These are phyloP conservation scores for Protomyctophum bolini DNA, from an alignment of 2,113 vertebrate genomes.

Conservation along the genomic window DNA sequence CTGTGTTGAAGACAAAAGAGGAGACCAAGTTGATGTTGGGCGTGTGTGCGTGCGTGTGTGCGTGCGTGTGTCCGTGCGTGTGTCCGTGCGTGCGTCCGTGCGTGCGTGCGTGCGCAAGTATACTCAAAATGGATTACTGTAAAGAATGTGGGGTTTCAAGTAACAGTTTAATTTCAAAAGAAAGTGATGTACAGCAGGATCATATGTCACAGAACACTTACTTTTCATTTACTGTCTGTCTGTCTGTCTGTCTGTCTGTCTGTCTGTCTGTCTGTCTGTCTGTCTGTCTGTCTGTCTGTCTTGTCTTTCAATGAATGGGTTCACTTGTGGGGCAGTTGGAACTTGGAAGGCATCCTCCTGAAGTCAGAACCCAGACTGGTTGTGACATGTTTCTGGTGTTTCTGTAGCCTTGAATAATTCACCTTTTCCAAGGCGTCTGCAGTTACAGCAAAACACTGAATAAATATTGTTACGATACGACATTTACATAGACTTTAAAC, in stretches of 20 bases:
- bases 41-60: background rate
- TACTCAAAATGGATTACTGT: too few relatives aligned
- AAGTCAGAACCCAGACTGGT: background rate
- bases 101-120: background rate
- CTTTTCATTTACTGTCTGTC: too few relatives aligned
- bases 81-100: background rate
- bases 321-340: background rate
- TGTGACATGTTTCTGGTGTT: background rate
- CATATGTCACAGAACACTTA: too few relatives aligned
- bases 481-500: too few relatives aligned
- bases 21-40: slow-evolving; percentile 3
- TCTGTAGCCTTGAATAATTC: background rate
- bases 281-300: too few relatives aligned
- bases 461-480: background rate
- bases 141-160: too few relatives aligned
- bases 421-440: background rate
- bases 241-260: too few relatives aligned
- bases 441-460: too few relatives aligned
- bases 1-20: slow-evolving; percentile 32
- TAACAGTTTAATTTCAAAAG: too few relatives aligned
- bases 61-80: too few relatives aligned
- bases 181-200: too few relatives aligned
- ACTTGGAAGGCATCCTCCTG: background rate
- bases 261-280: too few relatives aligned
- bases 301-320: background rate